Conservation (phyloP, 2,888 invertebrate species). For the Tipula confusa region DNA sequence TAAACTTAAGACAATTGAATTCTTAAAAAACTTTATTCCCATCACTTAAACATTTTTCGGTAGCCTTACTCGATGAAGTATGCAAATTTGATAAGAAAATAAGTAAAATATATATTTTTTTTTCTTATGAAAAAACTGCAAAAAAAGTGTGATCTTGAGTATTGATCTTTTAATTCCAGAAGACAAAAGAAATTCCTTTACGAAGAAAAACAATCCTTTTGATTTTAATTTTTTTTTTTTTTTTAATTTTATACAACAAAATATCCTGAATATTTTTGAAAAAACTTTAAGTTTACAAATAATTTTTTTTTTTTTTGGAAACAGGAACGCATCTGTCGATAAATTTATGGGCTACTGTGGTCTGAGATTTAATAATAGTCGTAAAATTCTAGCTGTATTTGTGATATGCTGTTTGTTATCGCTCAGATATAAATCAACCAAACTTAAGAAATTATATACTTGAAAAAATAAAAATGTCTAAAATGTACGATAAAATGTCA, state of each 20-base stretch:
- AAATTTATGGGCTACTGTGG: background rate
- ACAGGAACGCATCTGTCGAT: background rate
- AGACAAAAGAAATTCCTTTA: conserved; percentile 28
- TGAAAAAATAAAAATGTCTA: background rate
- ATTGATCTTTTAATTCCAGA: conserved; percentile 28
- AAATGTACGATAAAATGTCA: background rate
- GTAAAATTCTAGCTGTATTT: background rate
- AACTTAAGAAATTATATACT: background rate
- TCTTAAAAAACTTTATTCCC: background rate
- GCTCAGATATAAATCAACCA: background rate
- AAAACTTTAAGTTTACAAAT: background rate
- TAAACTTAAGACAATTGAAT: background rate
- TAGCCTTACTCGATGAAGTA: background rate
- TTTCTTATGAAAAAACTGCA: background rate
- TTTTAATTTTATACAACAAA: background rate
- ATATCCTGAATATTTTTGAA: background rate
- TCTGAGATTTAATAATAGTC: background rate
- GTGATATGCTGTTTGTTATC: background rate
- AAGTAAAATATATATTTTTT: background rate
- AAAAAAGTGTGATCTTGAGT: conserved; percentile 28
- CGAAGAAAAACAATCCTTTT: background rate
- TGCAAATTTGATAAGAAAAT: conserved; percentile 25
- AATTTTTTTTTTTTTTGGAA: background rate
- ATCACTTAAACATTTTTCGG: background rate
- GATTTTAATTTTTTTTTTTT: too few relatives aligned